Conservation (phyloP, 2,888 invertebrate species). For the Cephalotes varians region DNA sequence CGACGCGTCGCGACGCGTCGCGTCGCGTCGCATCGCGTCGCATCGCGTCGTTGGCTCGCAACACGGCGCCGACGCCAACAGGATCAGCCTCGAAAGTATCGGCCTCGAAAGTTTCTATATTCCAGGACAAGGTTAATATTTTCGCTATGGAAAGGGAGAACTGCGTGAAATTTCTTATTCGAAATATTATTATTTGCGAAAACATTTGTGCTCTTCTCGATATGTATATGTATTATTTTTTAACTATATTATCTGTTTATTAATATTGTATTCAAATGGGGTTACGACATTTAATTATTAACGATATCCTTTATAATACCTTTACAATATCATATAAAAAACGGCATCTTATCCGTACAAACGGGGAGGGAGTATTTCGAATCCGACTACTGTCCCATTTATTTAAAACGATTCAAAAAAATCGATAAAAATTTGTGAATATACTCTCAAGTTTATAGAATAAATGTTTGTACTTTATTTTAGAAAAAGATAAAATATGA, state of each 20-base stretch:
- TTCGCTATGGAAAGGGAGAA: not conserved
- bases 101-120: not conserved
- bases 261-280: not conserved
- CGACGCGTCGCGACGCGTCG: slow-evolving; percentile 21
- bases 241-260: not conserved
- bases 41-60: slow-evolving; percentile 9
- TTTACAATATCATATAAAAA: too few relatives aligned
- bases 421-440: too few relatives aligned
- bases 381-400: too few relatives aligned
- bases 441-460: too few relatives aligned
- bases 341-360: too few relatives aligned
- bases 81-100: slow-evolving; percentile 41
- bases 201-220: not conserved
- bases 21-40: slow-evolving; percentile 30
- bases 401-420: too few relatives aligned
- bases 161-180: not conserved
- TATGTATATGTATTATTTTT: not conserved
- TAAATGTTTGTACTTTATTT: too few relatives aligned
- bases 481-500: too few relatives aligned
- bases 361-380: too few relatives aligned
- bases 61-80: slow-evolving; percentile 54
- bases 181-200: not conserved
- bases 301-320: too few relatives aligned
- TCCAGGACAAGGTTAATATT: slow-evolving; percentile 3
- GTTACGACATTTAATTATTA: not conserved